Evolutionary conservation across 53 echinoderm and acorn worm species (phyloP).

Genomic region (Henricia sp.): DNA sequence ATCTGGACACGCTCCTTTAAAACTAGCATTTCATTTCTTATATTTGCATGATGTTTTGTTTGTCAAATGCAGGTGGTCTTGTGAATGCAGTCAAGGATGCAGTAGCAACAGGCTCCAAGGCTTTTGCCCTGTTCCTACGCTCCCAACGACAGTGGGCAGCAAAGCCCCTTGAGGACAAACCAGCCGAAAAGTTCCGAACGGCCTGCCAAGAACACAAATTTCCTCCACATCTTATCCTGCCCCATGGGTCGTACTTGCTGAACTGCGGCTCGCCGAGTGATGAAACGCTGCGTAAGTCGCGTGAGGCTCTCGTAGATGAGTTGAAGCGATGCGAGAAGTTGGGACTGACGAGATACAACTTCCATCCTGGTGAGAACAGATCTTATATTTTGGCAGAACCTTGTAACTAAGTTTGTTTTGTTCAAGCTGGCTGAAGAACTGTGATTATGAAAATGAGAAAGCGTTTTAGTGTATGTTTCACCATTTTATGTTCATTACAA

Average conservation of each 20-base stretch:
- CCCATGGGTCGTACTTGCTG: slow-evolving; percentile 90
- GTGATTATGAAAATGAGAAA: too few species aligned
- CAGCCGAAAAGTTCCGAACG: slow-evolving; percentile 59
- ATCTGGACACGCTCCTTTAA: too few species aligned
- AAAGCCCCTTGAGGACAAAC: slow-evolving; percentile 83
- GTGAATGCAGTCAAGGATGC: slow-evolving; percentile 84
- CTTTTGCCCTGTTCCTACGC: slow-evolving; percentile 89
- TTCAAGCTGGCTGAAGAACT: too few species aligned
- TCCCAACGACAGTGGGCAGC: slow-evolving; percentile 93
- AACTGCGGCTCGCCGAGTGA: slow-evolving; percentile 92
- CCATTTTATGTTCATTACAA: too few species aligned
- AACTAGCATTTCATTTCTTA: too few species aligned
- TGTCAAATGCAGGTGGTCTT: slow-evolving; percentile 70
- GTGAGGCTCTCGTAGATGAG: slow-evolving; percentile 76
- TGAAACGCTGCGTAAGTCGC: slow-evolving; percentile 78
- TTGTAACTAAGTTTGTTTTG: too few species aligned
- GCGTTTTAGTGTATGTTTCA: too few species aligned
- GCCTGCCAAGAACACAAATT: slow-evolving; percentile 66
- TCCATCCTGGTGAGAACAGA: slow-evolving; percentile 83
- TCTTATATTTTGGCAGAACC: too few species aligned
- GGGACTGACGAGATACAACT: slow-evolving; percentile 86
- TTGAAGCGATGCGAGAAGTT: slow-evolving; percentile 84
- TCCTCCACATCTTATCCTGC: slow-evolving; percentile 78
- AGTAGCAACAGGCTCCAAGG: slow-evolving; percentile 68
- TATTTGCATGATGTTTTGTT: too few species aligned